These are phyloP conservation scores for Danio albolineatus DNA, from an alignment of 2,797 vertebrate genomes.

Conservation along the genomic window DNA sequence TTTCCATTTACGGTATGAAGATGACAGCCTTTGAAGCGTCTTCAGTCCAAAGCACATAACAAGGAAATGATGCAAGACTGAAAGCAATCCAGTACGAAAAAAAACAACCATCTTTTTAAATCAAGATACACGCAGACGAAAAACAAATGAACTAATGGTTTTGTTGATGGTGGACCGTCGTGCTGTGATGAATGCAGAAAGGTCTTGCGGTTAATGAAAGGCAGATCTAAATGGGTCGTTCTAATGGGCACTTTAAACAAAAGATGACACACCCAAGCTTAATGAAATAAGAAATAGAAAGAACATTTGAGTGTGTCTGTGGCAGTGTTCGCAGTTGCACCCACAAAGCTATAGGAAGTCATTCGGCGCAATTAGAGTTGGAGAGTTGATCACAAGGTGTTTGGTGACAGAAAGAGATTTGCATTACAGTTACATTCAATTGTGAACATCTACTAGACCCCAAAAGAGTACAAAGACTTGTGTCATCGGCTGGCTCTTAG, in stretches of 20 bases:
- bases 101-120: constrained; percentile 23
- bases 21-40: constrained; percentile 40
- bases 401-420: background rate
- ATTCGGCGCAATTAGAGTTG: background rate
- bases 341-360: background rate
- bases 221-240: constrained; percentile 25
- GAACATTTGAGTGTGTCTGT: background rate
- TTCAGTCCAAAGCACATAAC: constrained; percentile 36
- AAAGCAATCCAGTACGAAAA: constrained; percentile 36
- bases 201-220: constrained; percentile 30
- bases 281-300: constrained; percentile 40
- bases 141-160: constrained; percentile 23
- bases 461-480: too few relatives aligned
- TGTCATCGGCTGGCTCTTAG: background rate
- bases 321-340: background rate
- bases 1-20: constrained; percentile 41
- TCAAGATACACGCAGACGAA: background rate
- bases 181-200: constrained; percentile 22
- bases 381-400: background rate
- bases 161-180: background rate
- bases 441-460: background rate
- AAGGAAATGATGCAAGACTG: constrained; percentile 23
- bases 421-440: background rate
- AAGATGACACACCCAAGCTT: constrained; percentile 17
- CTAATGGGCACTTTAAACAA: constrained; percentile 35